Conservation (phyloP, 2,888 invertebrate genomes). For the Drosophila villosipedis region DNA sequence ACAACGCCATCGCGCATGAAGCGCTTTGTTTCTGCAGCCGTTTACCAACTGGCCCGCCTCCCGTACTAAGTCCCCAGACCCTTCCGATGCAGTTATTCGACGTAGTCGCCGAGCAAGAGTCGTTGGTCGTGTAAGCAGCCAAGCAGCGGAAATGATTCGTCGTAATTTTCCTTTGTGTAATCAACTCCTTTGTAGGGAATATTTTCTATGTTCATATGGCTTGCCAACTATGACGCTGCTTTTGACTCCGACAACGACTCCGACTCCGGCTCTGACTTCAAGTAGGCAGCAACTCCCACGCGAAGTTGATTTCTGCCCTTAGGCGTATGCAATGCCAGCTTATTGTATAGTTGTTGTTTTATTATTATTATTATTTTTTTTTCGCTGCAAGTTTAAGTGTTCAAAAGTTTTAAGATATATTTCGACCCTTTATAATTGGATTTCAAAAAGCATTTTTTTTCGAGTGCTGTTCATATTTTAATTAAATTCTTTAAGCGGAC, state of each 20-base stretch:
- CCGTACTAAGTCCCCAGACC: background rate
- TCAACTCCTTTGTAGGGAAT: constrained; percentile 83
- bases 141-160: constrained; percentile 85
- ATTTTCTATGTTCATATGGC: constrained; percentile 82
- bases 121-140: constrained; percentile 80
- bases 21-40: constrained; percentile 74
- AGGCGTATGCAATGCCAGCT: constrained; percentile 38
- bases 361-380: background rate
- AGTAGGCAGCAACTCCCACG: constrained; percentile 24
- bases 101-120: constrained; percentile 47
- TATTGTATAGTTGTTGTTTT: constrained; percentile 34
- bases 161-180: constrained; percentile 85
- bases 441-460: constrained; percentile 36
- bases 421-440: constrained; percentile 8
- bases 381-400: constrained; percentile 28
- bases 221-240: constrained; percentile 47
- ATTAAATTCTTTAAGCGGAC: constrained; percentile 62
- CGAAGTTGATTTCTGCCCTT: constrained; percentile 44
- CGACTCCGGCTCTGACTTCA: constrained; percentile 12
- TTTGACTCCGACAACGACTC: constrained; percentile 36
- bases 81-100: constrained; percentile 1
- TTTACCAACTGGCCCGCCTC: constrained; percentile 46
- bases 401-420: constrained; percentile 33
- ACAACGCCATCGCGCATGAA: constrained; percentile 37
- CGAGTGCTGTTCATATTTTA: constrained; percentile 41